Conservation (phyloP, 2,888 invertebrate species). For the Andrena dorsata region DNA sequence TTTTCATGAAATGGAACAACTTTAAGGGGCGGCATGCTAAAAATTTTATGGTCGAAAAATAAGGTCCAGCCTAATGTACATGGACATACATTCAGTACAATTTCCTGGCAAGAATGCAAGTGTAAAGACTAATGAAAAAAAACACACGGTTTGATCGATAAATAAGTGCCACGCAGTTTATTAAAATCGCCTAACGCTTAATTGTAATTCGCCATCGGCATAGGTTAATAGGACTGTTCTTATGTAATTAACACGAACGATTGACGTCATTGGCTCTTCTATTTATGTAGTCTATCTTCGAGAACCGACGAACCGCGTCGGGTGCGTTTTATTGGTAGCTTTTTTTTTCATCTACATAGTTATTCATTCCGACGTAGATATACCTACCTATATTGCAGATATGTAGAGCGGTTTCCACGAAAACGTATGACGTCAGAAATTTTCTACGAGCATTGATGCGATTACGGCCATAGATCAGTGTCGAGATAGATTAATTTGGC, state of each 20-base stretch:
- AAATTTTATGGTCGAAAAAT: no score
- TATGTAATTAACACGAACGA: constrained; percentile 77
- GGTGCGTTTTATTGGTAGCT: constrained; percentile 20
- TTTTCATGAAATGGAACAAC: no score
- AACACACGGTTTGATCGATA: constrained; percentile 41
- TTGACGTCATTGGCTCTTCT: constrained; percentile 80
- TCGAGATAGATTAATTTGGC: no score
- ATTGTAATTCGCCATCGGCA: constrained; percentile 71
- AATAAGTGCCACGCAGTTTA: constrained; percentile 34
- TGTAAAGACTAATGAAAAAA: background rate
- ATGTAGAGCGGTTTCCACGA: constrained; percentile 42
- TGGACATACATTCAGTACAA: no score
- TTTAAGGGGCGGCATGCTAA: no score
- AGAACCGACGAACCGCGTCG: constrained; percentile 37
- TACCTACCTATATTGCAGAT: background rate
- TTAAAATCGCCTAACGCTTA: constrained; percentile 77
- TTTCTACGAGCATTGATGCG: background rate
- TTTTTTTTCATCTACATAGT: constrained; percentile 15
- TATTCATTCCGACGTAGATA: background rate
- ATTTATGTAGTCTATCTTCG: constrained; percentile 60
- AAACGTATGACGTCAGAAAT: constrained; percentile 33
- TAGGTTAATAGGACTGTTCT: constrained; percentile 78
- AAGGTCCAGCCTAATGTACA: no score
- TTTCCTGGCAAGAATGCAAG: background rate
- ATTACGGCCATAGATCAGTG: background rate